Conservation (phyloP, 2,113 vertebrate species). For the Phylloscopus trochilus region DNA sequence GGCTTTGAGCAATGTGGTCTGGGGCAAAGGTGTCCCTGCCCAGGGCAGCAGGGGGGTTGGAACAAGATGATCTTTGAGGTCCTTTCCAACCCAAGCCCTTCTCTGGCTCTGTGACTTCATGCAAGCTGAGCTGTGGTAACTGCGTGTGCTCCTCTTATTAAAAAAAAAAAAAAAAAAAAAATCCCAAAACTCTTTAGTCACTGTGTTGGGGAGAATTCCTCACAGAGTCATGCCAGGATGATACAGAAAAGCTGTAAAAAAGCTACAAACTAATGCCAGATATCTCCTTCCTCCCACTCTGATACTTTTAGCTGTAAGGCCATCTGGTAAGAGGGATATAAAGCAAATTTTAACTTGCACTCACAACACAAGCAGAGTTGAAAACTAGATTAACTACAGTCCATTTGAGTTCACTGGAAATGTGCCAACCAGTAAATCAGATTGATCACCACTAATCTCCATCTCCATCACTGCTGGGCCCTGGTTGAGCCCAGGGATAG, state of each 20-base stretch:
- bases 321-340: background rate
- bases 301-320: background rate
- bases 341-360: background rate
- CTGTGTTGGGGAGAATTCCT: background rate
- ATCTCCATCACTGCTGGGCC: background rate
- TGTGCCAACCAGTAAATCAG: background rate
- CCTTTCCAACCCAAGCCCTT: background rate
- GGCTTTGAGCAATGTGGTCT: background rate
- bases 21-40: background rate
- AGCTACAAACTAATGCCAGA: background rate
- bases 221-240: background rate
- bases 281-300: background rate
- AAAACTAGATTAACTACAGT: constrained; percentile 8
- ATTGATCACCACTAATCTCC: background rate
- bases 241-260: background rate
- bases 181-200: background rate
- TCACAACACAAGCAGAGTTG: background rate
- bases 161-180: background rate
- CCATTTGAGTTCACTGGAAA: background rate
- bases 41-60: background rate
- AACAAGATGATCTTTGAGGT: background rate
- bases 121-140: background rate
- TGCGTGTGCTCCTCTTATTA: background rate
- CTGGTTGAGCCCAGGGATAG: background rate
- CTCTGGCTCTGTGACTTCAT: background rate